Conservation (phyloP, 2,888 invertebrate genomes). For the Cephus pygmeus region DNA sequence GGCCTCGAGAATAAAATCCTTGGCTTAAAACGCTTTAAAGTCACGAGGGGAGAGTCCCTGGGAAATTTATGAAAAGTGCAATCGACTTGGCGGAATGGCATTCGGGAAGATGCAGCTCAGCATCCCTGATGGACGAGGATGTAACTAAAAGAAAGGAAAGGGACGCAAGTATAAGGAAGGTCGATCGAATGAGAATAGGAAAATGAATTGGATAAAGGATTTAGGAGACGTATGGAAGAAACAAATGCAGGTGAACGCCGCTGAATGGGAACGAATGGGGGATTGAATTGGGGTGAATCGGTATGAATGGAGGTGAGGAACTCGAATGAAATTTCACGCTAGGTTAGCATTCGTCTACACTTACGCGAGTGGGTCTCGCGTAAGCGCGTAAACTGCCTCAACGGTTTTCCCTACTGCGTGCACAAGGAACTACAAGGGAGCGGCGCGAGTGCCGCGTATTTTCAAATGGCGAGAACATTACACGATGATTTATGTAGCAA, state of each 20-base stretch:
- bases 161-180: too few species aligned
- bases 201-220: too few species aligned
- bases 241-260: too few species aligned
- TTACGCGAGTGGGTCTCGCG: background rate
- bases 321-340: background rate
- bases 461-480: conserved; percentile 14
- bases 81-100: background rate
- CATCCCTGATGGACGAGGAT: too few species aligned
- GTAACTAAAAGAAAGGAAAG: too few species aligned
- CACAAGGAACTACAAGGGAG: conserved; percentile 4
- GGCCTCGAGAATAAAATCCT: conserved; percentile 54
- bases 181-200: too few species aligned
- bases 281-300: background rate
- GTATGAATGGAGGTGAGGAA: background rate
- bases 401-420: background rate
- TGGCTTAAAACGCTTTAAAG: conserved; percentile 18
- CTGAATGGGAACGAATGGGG: background rate
- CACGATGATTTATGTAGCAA: conserved; percentile 57
- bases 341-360: background rate
- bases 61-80: conserved; percentile 3
- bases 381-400: background rate
- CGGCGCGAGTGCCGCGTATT: background rate
- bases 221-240: too few species aligned
- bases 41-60: background rate
- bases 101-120: too few species aligned